Base-by-base conservation (phyloP, 1,140 invertebrate genomes). In the Aphaenogaster ashmeadi region DNA sequence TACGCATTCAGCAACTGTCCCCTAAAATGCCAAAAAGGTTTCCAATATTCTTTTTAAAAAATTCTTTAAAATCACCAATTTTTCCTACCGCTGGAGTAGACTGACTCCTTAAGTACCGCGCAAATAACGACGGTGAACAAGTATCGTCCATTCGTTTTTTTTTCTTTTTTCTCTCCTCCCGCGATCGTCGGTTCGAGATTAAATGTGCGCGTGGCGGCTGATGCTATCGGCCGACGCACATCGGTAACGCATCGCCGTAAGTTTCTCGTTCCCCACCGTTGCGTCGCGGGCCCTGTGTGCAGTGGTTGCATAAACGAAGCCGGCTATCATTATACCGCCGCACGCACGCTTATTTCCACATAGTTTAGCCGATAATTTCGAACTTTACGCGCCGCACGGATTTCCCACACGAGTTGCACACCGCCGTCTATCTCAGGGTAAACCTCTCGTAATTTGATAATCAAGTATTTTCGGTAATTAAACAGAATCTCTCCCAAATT, bases 171-270 rank as follows among this genome's bases (percentile, higher is more conserved):
- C 80, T 87, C 74, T 60, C 47, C 58, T 50, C 67, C 50, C 18
- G 33, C 80, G 86, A 88, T 86, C 52, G 58, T 15, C 33, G 38
- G 50, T 18, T 56, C 7, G 56, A 90, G 88, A 90, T 89, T 89
- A 90, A 90, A 88, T 56, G 83, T 38, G 60, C 75, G 75, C 88
- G 88, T 80, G 88, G 83, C 84, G 77, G 52, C 60, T 54, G 89
- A 89, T 87, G 54, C 54, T 90, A 90, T 90, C 89, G 44, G 21
- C 50, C 60, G 62, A 83, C 54, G 47, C 33, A 75, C 77, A 90
- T 89, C 84, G 38, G 88, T 78, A 89, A 89, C 67, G 84, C 77
- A 89, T 75, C 84, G 62, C 47, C 60, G 77, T 74, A 60, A 58
- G 13, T 50, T 56, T 84, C 52, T 38, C 67, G 69, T 84, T 84